Conservation (phyloP, 2,113 vertebrate species). For the Nothobranchius kuhntae region DNA sequence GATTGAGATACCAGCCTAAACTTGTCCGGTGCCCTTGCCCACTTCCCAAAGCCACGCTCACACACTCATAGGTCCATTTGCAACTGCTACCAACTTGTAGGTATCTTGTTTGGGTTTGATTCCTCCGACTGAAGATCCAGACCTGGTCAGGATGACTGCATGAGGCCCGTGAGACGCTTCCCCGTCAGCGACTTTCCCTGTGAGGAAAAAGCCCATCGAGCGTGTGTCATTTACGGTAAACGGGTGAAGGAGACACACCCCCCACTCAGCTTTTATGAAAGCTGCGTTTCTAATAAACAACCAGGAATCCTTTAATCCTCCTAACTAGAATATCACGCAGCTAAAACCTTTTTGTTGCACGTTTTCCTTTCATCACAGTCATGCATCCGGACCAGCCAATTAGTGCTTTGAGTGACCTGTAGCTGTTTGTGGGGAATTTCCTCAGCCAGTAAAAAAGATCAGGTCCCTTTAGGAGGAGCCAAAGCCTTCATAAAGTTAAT, state of each 20-base stretch:
- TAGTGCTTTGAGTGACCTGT: constrained; percentile 3
- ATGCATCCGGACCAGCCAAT: constrained; percentile 18
- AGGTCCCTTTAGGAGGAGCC: not conserved
- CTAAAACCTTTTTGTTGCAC: not conserved
- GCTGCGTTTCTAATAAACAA: too few species aligned
- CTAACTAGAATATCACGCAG: not conserved
- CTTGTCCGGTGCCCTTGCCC: constrained; percentile 14
- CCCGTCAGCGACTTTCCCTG: constrained; percentile 97
- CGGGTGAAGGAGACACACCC: too few species aligned
- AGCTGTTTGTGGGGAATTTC: constrained; percentile 6
- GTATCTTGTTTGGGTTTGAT: constrained; percentile 44
- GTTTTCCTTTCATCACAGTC: not conserved
- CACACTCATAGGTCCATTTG: constrained; percentile 28
- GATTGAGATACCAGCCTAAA: constrained; percentile 20
- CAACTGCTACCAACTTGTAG: constrained; percentile 28
- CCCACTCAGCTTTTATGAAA: too few species aligned
- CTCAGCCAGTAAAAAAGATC: not conserved
- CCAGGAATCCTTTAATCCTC: not conserved
- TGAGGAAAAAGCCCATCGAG: constrained; percentile 18
- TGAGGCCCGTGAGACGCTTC: constrained; percentile 97
- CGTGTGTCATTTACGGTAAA: too few species aligned
- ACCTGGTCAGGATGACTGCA: constrained; percentile 95
- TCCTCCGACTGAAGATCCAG: constrained; percentile 43
- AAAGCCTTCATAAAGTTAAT: too few species aligned
- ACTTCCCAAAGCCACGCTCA: constrained; percentile 6